Percentiles rank a stretch among this genome's conserved stretches.
These are phyloP conservation scores for Cephalopterus ornatus DNA, from an alignment of 2,113 vertebrate genomes.

Conservation along the genomic window DNA sequence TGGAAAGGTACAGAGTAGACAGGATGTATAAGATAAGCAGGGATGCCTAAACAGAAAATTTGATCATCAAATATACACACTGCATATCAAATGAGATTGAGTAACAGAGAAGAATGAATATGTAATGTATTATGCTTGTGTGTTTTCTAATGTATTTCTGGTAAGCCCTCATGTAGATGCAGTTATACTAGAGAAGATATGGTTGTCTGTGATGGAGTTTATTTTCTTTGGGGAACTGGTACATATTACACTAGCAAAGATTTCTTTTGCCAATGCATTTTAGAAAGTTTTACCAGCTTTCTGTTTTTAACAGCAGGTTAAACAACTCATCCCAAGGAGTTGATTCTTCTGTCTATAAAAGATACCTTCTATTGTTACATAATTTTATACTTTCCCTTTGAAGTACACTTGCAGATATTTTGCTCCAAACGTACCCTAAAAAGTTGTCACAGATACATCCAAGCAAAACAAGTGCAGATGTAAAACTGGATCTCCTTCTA, in stretches of 20 bases:
- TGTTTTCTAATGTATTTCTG: background rate
- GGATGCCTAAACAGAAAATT: background rate
- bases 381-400: background rate
- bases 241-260: background rate
- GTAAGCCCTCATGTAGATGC: background rate
- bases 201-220: background rate
- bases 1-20: conserved; percentile 64
- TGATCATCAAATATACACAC: background rate
- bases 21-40: background rate
- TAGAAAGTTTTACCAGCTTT: background rate
- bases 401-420: background rate
- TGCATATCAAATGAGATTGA: background rate
- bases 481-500: background rate
- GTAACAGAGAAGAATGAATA: background rate
- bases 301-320: background rate
- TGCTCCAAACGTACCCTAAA: background rate
- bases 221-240: background rate
- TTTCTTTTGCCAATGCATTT: background rate
- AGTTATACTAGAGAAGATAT: background rate
- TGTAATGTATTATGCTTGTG: background rate
- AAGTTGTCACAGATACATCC: background rate
- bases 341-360: background rate
- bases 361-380: background rate
- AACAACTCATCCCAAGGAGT: background rate
- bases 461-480: background rate